phyloP scores from a whole-genome alignment of 2,888 invertebrate species.

The Caenorhabditis plicata region DNA sequence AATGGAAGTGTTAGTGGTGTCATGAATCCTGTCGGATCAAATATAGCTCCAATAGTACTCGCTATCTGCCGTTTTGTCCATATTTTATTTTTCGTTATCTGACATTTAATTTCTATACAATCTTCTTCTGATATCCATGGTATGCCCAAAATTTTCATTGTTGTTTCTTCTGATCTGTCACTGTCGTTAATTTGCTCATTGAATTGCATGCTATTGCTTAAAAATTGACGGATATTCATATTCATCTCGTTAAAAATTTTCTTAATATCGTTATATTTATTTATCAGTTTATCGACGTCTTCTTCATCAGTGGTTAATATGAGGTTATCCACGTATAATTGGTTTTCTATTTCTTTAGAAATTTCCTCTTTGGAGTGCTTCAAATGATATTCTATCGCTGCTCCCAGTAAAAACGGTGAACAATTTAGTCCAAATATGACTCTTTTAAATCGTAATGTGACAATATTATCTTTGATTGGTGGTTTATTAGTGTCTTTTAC shows the following conservation, averaged over 20 bases:
- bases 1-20: no score
- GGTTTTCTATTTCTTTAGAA: not conserved
- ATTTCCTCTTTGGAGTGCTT: not conserved
- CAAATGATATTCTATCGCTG: slow-evolving; percentile 2
- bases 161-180: not conserved
- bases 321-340: slow-evolving; percentile 14
- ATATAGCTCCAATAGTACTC: no score
- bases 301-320: not conserved
- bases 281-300: not conserved
- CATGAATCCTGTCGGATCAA: no score
- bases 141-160: not conserved
- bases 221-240: slow-evolving; percentile 25
- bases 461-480: slow-evolving; percentile 11
- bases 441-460: slow-evolving; percentile 20
- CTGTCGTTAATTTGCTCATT: not conserved
- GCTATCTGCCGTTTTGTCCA: no score
- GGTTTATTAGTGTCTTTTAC: slow-evolving; percentile 14
- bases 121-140: not conserved
- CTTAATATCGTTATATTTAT: no score
- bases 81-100: not conserved
- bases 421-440: slow-evolving; percentile 36
- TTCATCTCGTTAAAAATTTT: not conserved
- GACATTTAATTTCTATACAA: not conserved
- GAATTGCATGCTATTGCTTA: slow-evolving; percentile 28
- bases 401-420: slow-evolving; percentile 24